Percentiles rank a stretch among this genome's conserved stretches.
Evolutionary conservation across 2,888 invertebrate genomes (phyloP).

Genomic region (Junonia oenone): DNA sequence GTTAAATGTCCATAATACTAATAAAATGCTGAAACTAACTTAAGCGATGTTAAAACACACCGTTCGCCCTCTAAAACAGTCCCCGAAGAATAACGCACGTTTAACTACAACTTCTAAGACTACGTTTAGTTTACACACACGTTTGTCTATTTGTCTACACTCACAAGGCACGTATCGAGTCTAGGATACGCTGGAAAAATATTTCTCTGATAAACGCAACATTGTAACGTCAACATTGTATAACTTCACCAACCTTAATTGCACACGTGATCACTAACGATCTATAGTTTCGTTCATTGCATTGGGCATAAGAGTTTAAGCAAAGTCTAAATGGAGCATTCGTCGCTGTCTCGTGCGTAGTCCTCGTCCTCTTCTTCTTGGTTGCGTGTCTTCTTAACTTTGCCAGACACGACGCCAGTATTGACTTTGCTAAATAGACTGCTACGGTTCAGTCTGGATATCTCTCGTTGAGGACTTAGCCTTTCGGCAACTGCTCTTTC

Average conservation of each 20-base stretch:
- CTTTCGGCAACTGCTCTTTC: conserved; percentile 69
- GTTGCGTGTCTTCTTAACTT: conserved; percentile 49
- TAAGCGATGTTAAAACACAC: conserved; percentile 48
- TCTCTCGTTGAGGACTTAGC: conserved; percentile 59
- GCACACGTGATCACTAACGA: conserved; percentile 64
- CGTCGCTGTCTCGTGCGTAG: conserved; percentile 80
- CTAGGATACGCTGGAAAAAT: conserved; percentile 72
- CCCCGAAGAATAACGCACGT: conserved; percentile 27
- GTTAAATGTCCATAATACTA: conserved; percentile 50
- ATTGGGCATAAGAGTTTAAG: conserved; percentile 37
- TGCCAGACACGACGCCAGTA: conserved; percentile 64
- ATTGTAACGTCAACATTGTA: conserved; percentile 24
- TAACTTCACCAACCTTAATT: conserved; percentile 28
- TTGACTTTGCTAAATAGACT: conserved; percentile 67
- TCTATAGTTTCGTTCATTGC: conserved; percentile 38
- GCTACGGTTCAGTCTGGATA: conserved; percentile 55
- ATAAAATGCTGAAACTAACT: conserved; percentile 67
- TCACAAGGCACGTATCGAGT: conserved; percentile 68
- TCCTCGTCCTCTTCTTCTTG: conserved; percentile 70
- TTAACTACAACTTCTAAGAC: conserved; percentile 34
- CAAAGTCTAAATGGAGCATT: conserved; percentile 79
- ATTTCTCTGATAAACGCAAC: conserved; percentile 57
- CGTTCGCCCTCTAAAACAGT: conserved; percentile 26
- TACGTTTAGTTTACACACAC: conserved; percentile 36
- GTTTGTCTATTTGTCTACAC: conserved; percentile 40